These are phyloP conservation scores for Chelon labrosus DNA, from an alignment of 2,797 vertebrate genomes.

Conservation along the genomic window DNA sequence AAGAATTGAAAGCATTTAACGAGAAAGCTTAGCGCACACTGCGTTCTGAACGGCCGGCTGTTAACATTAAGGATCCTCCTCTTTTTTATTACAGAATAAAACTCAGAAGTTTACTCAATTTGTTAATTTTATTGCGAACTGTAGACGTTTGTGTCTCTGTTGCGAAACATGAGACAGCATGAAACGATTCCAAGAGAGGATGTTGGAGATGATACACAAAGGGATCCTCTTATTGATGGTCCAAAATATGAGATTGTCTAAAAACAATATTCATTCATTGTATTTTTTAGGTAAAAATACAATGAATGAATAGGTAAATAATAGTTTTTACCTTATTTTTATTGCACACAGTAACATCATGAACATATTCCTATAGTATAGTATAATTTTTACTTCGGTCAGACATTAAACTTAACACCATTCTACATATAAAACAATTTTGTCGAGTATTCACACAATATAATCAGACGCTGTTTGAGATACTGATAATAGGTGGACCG, in stretches of 20 bases:
- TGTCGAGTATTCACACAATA: slow-evolving; percentile 3
- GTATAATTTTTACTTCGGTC: neutral
- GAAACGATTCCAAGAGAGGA: neutral
- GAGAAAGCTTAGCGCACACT: neutral
- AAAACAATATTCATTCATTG: too few relatives aligned
- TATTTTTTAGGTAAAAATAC: too few relatives aligned
- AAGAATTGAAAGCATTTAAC: slow-evolving; percentile 14
- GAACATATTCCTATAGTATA: too few relatives aligned
- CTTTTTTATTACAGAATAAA: slow-evolving; percentile 26
- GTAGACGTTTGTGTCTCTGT: slow-evolving; percentile 10
- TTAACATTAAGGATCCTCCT: slow-evolving; percentile 17
- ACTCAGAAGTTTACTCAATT: slow-evolving; percentile 28
- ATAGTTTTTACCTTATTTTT: too few relatives aligned
- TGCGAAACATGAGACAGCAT: neutral
- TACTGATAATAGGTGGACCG: slow-evolving; percentile 17
- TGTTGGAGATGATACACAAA: neutral
- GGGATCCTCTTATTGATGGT: neutral
- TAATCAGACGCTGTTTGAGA: slow-evolving; percentile 33
- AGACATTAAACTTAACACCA: too few relatives aligned
- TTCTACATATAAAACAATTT: neutral
- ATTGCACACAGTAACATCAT: too few relatives aligned
- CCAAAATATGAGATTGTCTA: neutral
- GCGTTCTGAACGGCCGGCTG: slow-evolving; percentile 11
- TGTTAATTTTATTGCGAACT: slow-evolving; percentile 20
- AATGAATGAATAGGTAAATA: too few relatives aligned